Evolutionary conservation across 2,797 vertebrate species (phyloP).

Genomic region (Erpetoichthys calabaricus): DNA sequence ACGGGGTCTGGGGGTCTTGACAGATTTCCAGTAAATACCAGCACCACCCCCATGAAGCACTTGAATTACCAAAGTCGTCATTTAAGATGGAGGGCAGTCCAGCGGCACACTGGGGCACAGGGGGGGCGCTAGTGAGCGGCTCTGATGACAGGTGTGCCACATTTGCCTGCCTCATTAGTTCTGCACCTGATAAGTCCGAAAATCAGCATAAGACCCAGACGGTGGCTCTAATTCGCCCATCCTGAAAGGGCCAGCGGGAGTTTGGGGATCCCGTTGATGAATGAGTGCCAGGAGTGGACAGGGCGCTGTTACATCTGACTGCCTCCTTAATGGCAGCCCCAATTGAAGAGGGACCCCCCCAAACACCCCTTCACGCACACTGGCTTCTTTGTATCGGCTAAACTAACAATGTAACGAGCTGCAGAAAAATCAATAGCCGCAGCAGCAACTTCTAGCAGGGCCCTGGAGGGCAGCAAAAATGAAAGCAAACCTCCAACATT

Average conservation of each 20-base stretch:
- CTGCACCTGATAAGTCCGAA: constrained; percentile 27
- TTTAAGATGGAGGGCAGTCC: no score
- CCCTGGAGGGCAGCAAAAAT: no score
- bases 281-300: constrained; percentile 60
- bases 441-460: no score
- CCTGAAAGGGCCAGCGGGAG: constrained; percentile 46
- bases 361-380: constrained; percentile 6
- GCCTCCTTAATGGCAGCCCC: constrained; percentile 34
- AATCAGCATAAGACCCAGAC: constrained; percentile 53
- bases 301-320: constrained; percentile 48
- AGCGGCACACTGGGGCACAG: no score
- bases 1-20: no score
- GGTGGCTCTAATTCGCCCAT: constrained; percentile 43
- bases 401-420: constrained; percentile 3
- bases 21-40: no score
- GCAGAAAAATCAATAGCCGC: neutral
- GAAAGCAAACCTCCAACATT: no score
- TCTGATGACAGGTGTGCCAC: constrained; percentile 38
- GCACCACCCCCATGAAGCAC: no score
- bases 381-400: neutral
- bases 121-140: no score
- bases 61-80: no score
- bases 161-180: constrained; percentile 15
- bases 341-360: constrained; percentile 28
- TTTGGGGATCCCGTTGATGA: constrained; percentile 47